These are phyloP conservation scores for Paraescarpia echinospica DNA, from an alignment of 1,140 invertebrate genomes.

Conservation along the genomic window DNA sequence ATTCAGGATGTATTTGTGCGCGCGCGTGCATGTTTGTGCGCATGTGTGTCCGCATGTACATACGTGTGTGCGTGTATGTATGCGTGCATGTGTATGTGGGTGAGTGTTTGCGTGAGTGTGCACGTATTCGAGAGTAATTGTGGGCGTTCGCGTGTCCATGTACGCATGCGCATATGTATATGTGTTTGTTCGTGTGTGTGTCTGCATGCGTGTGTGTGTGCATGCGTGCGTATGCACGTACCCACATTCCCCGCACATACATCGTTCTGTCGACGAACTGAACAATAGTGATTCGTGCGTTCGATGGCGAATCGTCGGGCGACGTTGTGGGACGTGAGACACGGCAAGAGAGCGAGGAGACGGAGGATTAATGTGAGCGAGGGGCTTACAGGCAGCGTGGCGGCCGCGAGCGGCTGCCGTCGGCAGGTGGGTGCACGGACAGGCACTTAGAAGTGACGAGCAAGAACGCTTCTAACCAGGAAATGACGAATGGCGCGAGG, in stretches of 20 bases:
- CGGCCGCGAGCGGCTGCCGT: neutral
- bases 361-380: neutral
- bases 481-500: neutral
- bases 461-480: neutral
- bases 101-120: too few relatives aligned
- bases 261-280: too few relatives aligned
- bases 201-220: neutral
- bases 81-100: too few relatives aligned
- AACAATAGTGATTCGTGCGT: neutral
- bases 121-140: too few relatives aligned
- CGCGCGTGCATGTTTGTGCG: too few relatives aligned
- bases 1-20: too few relatives aligned
- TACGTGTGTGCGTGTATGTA: too few relatives aligned
- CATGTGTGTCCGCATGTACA: too few relatives aligned
- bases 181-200: neutral
- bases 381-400: neutral
- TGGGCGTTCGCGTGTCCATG: neutral
- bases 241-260: neutral
- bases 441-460: neutral
- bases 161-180: neutral
- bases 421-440: neutral
- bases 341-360: neutral
- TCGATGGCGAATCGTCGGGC: neutral
- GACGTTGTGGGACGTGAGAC: neutral
- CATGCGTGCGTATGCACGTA: neutral